Evolutionary conservation across 2,888 invertebrate species (phyloP), one percentile per base, ranked within the genome.

Genomic region (Onchidella celtica): DNA sequence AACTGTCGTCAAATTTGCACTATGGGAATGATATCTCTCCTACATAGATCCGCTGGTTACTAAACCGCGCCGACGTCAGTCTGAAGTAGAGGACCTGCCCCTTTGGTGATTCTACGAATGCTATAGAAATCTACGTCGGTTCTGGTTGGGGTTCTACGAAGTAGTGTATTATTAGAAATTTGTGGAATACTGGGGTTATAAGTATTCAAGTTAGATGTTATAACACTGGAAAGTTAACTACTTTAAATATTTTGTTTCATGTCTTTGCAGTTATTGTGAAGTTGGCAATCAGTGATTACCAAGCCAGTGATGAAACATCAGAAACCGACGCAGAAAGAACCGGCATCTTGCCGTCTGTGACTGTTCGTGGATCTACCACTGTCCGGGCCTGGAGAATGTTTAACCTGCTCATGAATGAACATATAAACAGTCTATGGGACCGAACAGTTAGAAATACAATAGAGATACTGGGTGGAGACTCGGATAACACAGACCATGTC

Each of bases 281-380:
- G 11, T 61, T 73, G 24, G 11, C 34, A 24, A 36, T 73, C n/a
- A 73, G 73, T 34, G 73, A 73, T 61, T 61, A 34, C 24, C 24
- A 59, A n/a, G 34, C 29, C 36, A 24, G n/a, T 3, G 11, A 2
- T 11, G 2, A 24, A 38, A 24, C n/a, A 40, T 47, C 14, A n/a
- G 24, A 3, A 55, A 9, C 2, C 9, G 40, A 24, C 47, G 29
- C 1, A 3, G 6, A 17, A 14, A 4, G 0, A 0, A 29, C 55
- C 1, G 29, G 32, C 11, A 1, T 11, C 11, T 1, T 14, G 21
- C 70, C 70, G 32, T 4, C 11, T 3, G 55, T 55, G 27, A 55
- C 14, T 0, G 17, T 70, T 32, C 70, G 40, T 1, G 55, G 6
- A 0, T 3, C 0, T 9, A 32, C 27, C 2, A 32, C 11, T 21